Percentiles rank a stretch among this genome's conserved stretches.
Evolutionary conservation across 2,797 vertebrate species (phyloP).

Genomic region (Pangasius djambal): DNA sequence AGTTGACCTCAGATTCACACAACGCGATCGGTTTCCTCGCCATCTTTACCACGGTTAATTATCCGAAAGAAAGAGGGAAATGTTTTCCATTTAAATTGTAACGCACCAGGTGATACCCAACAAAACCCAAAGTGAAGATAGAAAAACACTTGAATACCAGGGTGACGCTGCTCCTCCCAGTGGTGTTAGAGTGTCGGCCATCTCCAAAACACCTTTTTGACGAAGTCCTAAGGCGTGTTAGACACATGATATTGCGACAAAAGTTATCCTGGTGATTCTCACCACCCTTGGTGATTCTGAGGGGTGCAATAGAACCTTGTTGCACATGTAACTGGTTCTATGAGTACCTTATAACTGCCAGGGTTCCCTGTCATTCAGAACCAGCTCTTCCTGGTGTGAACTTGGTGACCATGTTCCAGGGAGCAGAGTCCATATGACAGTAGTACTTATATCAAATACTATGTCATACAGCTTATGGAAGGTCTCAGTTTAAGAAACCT

Average conservation of each 20-base stretch:
- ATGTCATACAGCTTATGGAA: background rate
- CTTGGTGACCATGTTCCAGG: background rate
- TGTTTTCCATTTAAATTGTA: background rate
- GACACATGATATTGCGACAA: background rate
- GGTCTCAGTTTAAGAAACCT: background rate
- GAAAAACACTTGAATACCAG: background rate
- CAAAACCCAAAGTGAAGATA: background rate
- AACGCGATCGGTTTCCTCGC: background rate
- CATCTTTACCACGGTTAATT: background rate
- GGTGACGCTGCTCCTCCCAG: no score
- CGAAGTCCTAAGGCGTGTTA: background rate
- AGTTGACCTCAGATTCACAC: background rate
- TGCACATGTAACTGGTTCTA: background rate
- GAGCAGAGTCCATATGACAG: background rate
- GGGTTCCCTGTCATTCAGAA: background rate
- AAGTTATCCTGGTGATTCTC: background rate
- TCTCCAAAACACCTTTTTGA: background rate
- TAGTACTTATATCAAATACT: background rate
- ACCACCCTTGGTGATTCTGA: background rate
- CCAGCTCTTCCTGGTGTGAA: background rate
- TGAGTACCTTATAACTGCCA: background rate
- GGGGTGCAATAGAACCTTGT: background rate
- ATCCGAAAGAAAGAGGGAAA: background rate
- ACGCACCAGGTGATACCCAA: background rate
- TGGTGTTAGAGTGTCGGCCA: no score